phyloP scores from a whole-genome alignment of 2,888 invertebrate genomes.

The Mythimna albipuncta region DNA sequence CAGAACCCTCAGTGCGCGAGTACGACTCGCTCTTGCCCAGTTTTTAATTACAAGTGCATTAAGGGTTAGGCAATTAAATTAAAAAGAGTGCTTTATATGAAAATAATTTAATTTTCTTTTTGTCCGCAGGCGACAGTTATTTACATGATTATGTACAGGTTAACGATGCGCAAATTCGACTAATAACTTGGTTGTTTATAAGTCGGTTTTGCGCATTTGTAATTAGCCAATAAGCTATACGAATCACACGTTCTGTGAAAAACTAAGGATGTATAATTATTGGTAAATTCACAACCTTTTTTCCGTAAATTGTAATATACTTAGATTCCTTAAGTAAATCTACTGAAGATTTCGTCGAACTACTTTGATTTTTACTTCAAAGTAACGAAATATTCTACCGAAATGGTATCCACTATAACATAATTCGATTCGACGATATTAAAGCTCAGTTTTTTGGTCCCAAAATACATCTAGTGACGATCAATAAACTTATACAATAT shows the following conservation, averaged over 20 bases:
- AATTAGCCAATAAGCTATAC: constrained; percentile 32
- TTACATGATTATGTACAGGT: constrained; percentile 70
- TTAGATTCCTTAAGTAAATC: constrained; percentile 14
- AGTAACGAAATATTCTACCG: constrained; percentile 25
- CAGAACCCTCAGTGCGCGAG: no score
- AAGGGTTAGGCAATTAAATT: constrained; percentile 42
- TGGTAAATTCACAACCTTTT: constrained; percentile 59
- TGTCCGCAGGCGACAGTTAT: constrained; percentile 55
- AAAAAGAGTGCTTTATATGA: constrained; percentile 52
- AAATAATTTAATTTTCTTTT: constrained; percentile 77
- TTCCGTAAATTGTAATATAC: constrained; percentile 4
- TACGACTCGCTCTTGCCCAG: no score
- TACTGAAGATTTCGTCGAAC: constrained; percentile 18
- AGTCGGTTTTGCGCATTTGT: neutral
- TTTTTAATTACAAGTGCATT: constrained; percentile 54
- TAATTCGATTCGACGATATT: constrained; percentile 54
- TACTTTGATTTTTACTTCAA: constrained; percentile 37
- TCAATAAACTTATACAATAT: constrained; percentile 78
- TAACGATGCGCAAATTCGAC: constrained; percentile 9
- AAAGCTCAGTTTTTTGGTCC: constrained; percentile 87
- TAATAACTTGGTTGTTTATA: neutral
- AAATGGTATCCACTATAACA: constrained; percentile 35
- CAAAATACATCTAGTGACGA: constrained; percentile 66
- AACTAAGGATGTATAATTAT: constrained; percentile 15
- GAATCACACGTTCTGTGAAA: constrained; percentile 17